These are phyloP conservation scores for Sebastes flavidus DNA, from an alignment of 2,797 vertebrate genomes.

Conservation along the genomic window DNA sequence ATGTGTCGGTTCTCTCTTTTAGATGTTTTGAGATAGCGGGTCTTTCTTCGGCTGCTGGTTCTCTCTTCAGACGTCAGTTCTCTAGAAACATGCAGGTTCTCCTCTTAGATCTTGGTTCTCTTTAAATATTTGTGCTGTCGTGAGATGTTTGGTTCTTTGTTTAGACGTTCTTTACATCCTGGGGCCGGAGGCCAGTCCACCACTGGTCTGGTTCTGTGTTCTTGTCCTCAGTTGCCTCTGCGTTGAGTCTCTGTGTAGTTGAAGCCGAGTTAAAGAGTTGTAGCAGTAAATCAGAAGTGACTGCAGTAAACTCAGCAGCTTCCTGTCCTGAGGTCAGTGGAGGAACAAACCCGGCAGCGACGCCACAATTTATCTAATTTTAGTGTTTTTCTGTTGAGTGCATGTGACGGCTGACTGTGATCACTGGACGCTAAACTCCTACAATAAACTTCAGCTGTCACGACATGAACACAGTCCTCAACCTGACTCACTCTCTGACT, in stretches of 20 bases:
- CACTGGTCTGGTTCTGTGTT: neutral
- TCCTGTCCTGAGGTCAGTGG: conserved; percentile 12
- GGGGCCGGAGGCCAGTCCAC: neutral
- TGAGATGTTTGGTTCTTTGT: neutral
- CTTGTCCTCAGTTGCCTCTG: neutral
- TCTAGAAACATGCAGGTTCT: neutral
- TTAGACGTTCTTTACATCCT: neutral
- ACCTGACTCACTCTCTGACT: too few relatives aligned
- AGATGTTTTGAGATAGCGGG: too few relatives aligned
- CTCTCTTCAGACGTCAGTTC: neutral
- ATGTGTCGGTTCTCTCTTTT: neutral
- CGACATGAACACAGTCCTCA: neutral
- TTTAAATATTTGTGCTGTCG: neutral
- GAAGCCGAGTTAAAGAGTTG: neutral
- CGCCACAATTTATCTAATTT: conserved; percentile 23
- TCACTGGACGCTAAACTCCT: neutral
- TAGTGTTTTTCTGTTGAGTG: conserved; percentile 18
- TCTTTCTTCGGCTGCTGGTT: neutral
- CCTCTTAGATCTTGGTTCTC: neutral
- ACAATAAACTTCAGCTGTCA: neutral
- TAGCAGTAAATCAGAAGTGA: conserved; percentile 28
- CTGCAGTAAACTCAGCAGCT: conserved; percentile 27
- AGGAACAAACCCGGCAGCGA: conserved; percentile 24
- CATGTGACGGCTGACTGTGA: conserved; percentile 28
- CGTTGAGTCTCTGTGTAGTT: neutral